Percentiles rank a stretch among this genome's conserved stretches.
These are phyloP conservation scores for Bergia sp. DNA, from an alignment of 92 coral and sea anemone genomes.

Conservation along the genomic window DNA sequence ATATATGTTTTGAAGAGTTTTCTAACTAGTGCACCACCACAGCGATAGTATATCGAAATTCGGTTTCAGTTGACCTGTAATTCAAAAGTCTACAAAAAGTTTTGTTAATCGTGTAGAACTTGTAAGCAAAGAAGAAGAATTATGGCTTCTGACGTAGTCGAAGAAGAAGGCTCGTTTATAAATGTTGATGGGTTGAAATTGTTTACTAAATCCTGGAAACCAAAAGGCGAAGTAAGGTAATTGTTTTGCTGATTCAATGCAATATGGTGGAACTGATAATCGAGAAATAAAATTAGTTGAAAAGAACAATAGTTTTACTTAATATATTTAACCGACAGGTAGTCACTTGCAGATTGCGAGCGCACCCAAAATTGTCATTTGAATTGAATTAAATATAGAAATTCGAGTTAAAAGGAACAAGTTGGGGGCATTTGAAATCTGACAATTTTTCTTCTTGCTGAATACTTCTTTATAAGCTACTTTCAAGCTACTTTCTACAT, in stretches of 20 bases:
- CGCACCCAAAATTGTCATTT: no score
- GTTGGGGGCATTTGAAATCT: no score
- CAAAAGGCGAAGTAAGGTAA: conserved; percentile 35
- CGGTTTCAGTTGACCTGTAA: not conserved
- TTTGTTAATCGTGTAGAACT: not conserved
- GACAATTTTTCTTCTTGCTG: no score
- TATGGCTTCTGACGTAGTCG: conserved; percentile 28
- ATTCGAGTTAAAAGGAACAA: no score
- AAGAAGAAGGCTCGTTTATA: conserved; percentile 29
- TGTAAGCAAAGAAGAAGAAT: not conserved
- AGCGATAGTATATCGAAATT: not conserved
- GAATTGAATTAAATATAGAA: no score
- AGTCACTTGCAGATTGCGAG: no score
- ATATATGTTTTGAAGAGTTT: not conserved
- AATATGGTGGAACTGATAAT: not conserved
- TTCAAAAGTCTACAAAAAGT: not conserved
- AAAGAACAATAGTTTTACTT: not conserved
- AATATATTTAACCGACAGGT: no score
- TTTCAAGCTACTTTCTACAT: no score
- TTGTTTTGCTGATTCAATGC: not conserved
- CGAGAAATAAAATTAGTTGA: not conserved
- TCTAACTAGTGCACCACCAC: not conserved
- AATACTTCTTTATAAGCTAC: no score
- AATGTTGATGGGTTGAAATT: conserved; percentile 28
- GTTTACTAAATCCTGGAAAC: conserved; percentile 41